phyloP scores from a whole-genome alignment of 2,113 vertebrate species.

The Cyrtonyx montezumae region DNA sequence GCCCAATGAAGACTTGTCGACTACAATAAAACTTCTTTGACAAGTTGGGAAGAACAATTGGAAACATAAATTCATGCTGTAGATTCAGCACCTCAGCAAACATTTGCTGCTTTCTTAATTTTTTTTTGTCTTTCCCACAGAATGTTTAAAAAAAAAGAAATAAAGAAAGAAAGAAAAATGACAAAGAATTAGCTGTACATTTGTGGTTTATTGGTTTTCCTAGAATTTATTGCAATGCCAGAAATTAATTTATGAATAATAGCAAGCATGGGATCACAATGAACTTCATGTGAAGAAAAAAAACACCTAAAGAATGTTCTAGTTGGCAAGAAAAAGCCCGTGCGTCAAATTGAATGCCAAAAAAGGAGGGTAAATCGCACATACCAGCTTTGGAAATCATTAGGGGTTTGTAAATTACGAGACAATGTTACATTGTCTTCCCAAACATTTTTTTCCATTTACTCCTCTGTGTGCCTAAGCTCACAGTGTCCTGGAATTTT shows the following conservation, averaged over 20 bases:
- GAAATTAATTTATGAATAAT: slow-evolving; percentile 85
- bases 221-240: slow-evolving; percentile 80
- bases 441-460: slow-evolving; percentile 57
- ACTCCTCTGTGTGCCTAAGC: slow-evolving; percentile 59
- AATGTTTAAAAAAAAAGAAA: not conserved
- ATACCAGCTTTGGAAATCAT: slow-evolving; percentile 73
- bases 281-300: slow-evolving; percentile 74
- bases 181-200: slow-evolving; percentile 73
- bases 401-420: slow-evolving; percentile 73
- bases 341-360: slow-evolving; percentile 51
- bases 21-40: slow-evolving; percentile 65
- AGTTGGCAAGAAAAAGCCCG: slow-evolving; percentile 74
- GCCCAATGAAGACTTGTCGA: slow-evolving; percentile 61
- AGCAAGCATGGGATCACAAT: slow-evolving; percentile 75
- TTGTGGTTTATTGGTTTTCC: slow-evolving; percentile 78
- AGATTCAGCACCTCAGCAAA: slow-evolving; percentile 62
- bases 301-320: slow-evolving; percentile 81
- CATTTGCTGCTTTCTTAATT: slow-evolving; percentile 37
- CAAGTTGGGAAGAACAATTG: slow-evolving; percentile 64
- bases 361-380: slow-evolving; percentile 62
- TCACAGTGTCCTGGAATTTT: slow-evolving; percentile 58
- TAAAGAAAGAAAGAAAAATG: slow-evolving; percentile 23
- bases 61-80: slow-evolving; percentile 64
- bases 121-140: slow-evolving; percentile 69
- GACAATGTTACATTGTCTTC: slow-evolving; percentile 70